Conservation (phyloP, 1,140 invertebrate species). For the Hypsibius dujardini region DNA sequence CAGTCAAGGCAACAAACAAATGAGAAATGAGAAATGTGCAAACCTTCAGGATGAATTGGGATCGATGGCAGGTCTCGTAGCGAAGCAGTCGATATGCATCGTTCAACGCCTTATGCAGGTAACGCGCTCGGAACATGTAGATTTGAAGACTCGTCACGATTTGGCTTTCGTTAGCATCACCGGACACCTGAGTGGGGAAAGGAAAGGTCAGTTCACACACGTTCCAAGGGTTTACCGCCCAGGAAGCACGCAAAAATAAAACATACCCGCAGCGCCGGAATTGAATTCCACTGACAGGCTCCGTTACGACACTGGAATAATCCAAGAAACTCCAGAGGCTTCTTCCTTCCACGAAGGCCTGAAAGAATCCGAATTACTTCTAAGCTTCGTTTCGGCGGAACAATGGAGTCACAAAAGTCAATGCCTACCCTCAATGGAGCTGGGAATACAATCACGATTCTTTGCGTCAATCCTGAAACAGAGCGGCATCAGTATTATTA, state of each 20-base stretch:
- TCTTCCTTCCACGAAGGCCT: conserved; percentile 40
- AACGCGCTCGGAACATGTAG: conserved; percentile 56
- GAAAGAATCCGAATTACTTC: background rate
- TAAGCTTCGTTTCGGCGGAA: no score
- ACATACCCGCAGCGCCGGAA: conserved; percentile 44
- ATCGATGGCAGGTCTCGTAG: conserved; percentile 50
- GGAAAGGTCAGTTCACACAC: no score
- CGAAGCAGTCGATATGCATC: conserved; percentile 76
- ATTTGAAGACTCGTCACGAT: conserved; percentile 53
- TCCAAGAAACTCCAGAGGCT: conserved; percentile 70
- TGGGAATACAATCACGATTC: background rate
- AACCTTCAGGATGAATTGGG: conserved; percentile 20
- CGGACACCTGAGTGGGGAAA: conserved; percentile 47
- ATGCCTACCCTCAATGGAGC: no score
- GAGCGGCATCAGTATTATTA: no score
- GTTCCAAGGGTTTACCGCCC: no score
- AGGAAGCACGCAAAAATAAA: no score
- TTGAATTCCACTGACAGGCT: conserved; percentile 66
- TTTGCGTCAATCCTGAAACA: background rate
- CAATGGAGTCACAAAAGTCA: no score
- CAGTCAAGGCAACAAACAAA: conserved; percentile 9
- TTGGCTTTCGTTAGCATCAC: conserved; percentile 75
- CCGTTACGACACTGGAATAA: conserved; percentile 66
- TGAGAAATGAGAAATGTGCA: background rate
- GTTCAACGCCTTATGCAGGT: conserved; percentile 66